Conservation (phyloP, 2,888 invertebrate species). For the Rhimphoctona megacephalus region DNA sequence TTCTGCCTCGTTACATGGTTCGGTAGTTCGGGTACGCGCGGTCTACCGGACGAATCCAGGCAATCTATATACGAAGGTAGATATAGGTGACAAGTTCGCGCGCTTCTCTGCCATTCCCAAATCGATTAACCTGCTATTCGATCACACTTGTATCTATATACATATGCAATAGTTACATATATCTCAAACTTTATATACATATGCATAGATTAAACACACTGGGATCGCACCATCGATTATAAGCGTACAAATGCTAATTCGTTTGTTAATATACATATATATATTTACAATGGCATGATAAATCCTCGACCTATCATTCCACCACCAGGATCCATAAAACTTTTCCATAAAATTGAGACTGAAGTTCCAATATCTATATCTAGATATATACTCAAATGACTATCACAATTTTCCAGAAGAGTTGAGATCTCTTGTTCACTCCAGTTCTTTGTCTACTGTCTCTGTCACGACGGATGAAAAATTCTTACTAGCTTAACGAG, state of each 20-base stretch:
- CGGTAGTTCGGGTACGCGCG: slow-evolving; percentile 64
- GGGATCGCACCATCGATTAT: slow-evolving; percentile 61
- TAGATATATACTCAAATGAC: neutral
- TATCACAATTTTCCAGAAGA: slow-evolving; percentile 33
- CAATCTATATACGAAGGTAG: slow-evolving; percentile 7
- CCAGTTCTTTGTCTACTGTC: slow-evolving; percentile 5
- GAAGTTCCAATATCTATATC: neutral
- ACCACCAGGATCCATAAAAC: slow-evolving; percentile 4
- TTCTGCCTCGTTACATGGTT: slow-evolving; percentile 70
- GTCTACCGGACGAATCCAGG: slow-evolving; percentile 52
- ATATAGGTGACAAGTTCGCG: slow-evolving; percentile 23
- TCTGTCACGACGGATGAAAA: slow-evolving; percentile 21
- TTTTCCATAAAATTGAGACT: slow-evolving; percentile 6
- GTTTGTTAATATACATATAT: slow-evolving; percentile 2
- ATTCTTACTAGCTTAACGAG: slow-evolving; percentile 34
- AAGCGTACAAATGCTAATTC: slow-evolving; percentile 66
- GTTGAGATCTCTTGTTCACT: slow-evolving; percentile 8
- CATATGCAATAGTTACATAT: neutral
- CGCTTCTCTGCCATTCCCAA: slow-evolving; percentile 36
- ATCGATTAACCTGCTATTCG: slow-evolving; percentile 63
- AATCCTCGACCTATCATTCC: slow-evolving; percentile 34
- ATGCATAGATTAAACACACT: slow-evolving; percentile 29
- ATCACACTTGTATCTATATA: slow-evolving; percentile 10
- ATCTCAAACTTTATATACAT: neutral
- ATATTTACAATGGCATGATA: slow-evolving; percentile 20